Conservation (phyloP, 2,888 invertebrate genomes). For the Caenorhabditis macrosperma region DNA sequence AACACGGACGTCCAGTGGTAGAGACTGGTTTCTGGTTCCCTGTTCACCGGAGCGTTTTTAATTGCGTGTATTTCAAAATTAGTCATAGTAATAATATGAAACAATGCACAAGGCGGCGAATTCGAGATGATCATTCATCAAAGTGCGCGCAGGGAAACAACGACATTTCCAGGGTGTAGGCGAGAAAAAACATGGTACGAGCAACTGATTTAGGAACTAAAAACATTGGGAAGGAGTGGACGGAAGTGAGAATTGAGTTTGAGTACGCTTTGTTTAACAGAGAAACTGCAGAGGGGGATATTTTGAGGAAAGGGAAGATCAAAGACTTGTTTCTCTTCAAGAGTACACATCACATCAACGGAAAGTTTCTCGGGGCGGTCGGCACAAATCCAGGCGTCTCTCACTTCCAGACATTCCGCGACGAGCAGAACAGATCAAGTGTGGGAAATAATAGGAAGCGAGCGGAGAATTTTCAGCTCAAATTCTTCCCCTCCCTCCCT, state of each 20-base stretch:
- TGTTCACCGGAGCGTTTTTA: conserved; percentile 46
- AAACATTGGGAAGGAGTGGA: conserved; percentile 11
- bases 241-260: conserved; percentile 43
- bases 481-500: conserved; percentile 6
- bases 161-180: conserved; percentile 5
- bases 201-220: conserved; percentile 30
- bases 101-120: conserved; percentile 23
- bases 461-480: conserved; percentile 24
- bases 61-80: conserved; percentile 33
- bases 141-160: conserved; percentile 21
- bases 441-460: neutral
- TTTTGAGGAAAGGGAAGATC: conserved; percentile 43
- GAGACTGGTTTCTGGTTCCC: conserved; percentile 54
- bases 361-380: conserved; percentile 11
- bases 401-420: neutral
- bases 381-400: neutral
- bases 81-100: conserved; percentile 47
- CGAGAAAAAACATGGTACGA: conserved; percentile 13
- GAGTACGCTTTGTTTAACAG: conserved; percentile 59
- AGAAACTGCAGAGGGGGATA: conserved; percentile 36
- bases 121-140: conserved; percentile 47
- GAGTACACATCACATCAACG: conserved; percentile 16
- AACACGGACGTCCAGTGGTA: conserved; percentile 21
- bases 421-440: neutral
- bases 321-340: conserved; percentile 29